Base-by-base conservation (phyloP, 2,888 invertebrate genomes). In the Chrysolina americana region DNA sequence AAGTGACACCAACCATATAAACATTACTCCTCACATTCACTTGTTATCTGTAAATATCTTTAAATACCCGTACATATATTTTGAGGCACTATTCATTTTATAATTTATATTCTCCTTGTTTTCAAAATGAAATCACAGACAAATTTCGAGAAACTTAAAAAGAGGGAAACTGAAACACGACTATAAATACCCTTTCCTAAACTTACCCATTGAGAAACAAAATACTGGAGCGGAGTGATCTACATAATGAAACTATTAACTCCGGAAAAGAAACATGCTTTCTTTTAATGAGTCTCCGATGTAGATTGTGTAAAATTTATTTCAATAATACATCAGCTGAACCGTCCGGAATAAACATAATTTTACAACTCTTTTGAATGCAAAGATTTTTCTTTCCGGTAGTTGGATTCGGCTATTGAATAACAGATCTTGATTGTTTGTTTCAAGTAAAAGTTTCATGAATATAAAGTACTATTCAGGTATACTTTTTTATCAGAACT, bases 231-330 rank as follows among this genome's bases (percentile, higher is more conserved):
- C 50, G 17, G 6, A 17, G 50, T 15, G 9, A 50, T 50, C 50
- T 50, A 2, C 62, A 15, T 56, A 56, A 69, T 69, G 56, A 59
- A 69, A 69, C 69, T 69, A 69, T 69, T 69, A 59, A 62, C 59
- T 21, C 5, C 44, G 47, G 56, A 56, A 19, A 69, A 47, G 41
- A 41, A 44, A 56, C 41, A 13, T 36, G 41, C n/a, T 59, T 41
- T 59, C n/a, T n/a, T 69, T 69, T 69, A 19, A 21, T 19, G 59
- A 56, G 36, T 41, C 62, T 41, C 56, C 44, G 36, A 56, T 69
- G 69, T 62, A 69, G 44, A 69, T 69, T 56, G 36, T 59, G 44
- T 62, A n/a, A 11, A 69, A 69, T 69, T 69, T 69, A 59, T 69
- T 2, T 23, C 47, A 44, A 59, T 62, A 44, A 69, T 69, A 23